Percentiles rank a stretch among this genome's conserved stretches.
Conservation (phyloP, 2,113 vertebrate species). For the Dendrocopos noguchii region DNA sequence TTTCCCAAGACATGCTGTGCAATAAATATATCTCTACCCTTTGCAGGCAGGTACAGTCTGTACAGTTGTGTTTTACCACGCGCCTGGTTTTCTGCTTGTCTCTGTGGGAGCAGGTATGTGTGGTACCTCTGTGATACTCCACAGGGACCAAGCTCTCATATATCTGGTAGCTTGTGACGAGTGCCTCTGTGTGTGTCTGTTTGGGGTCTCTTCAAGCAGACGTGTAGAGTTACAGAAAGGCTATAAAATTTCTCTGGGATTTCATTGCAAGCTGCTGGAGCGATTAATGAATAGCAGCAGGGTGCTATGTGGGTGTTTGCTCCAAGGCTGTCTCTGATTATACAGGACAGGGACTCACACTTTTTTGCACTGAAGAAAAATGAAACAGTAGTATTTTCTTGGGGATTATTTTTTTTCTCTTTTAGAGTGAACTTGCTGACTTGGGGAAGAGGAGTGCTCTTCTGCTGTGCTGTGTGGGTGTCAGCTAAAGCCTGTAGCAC, state of each 20-base stretch:
- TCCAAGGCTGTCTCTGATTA: constrained; percentile 51
- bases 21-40: neutral
- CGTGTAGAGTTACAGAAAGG: neutral
- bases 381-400: constrained; percentile 34
- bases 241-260: constrained; percentile 32
- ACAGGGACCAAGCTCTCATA: neutral
- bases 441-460: neutral
- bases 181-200: neutral
- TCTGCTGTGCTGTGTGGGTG: constrained; percentile 4
- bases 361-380: constrained; percentile 40
- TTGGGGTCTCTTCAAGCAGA: constrained; percentile 1
- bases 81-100: neutral
- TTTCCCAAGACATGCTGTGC: neutral
- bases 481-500: constrained; percentile 1
- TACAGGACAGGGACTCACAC: constrained; percentile 43
- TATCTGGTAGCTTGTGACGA: neutral
- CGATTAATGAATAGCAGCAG: constrained; percentile 59
- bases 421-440: constrained; percentile 9
- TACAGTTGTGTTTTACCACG: neutral
- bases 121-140: neutral
- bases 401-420: neutral
- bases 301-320: constrained; percentile 60
- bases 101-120: neutral
- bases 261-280: constrained; percentile 20
- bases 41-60: neutral